Base-by-base conservation (phyloP, 2,888 invertebrate species). In the Eretmocerus hayati region DNA sequence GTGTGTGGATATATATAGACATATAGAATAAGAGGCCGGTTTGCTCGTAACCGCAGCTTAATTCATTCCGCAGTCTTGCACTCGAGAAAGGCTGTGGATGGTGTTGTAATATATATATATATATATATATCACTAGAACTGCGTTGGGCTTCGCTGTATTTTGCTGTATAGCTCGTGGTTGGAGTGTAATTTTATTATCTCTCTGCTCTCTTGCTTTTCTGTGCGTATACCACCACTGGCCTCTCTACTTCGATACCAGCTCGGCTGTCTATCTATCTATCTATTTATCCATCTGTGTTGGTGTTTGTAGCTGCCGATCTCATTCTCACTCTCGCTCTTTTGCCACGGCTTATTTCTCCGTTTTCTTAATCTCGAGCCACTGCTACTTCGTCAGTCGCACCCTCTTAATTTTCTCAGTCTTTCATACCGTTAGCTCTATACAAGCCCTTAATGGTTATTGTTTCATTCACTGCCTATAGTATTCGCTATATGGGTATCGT, bases 31-130 rank as follows among this genome's bases (percentile, higher is more conserved):
- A n/a, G n/a, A n/a, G 39, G 46, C 22, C 50, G 47, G 53, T 49
- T n/a, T 44, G 55, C 54, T 59, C 59, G 58, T 60, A 62, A 64
- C 60, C 58, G 59, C 61, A 57, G 58, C 60, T 62, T 62, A 63
- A 61, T 58, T 56, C 55, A 54, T 51, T 54, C 43, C 38, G 41
- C 20, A 30, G 42, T 16, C 38, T 21, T 2, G 33, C 26, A 26
- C 18, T 16, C 31, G 31, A 13, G 15, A n/a, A n/a, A n/a, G n/a
- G n/a, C n/a, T n/a, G n/a, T n/a, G n/a, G n/a, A n/a, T n/a, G n/a
- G n/a, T n/a, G n/a, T n/a, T n/a, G n/a, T n/a, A n/a, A n/a, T n/a
- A n/a, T n/a, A n/a, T n/a, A n/a, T n/a, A n/a, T n/a, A n/a, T n/a
- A n/a, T n/a, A n/a, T n/a, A n/a, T n/a, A n/a, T n/a, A n/a, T n/a